A percentile compares a stretch with the other conserved stretches of the same genome.
phyloP scores from a whole-genome alignment of 2,113 vertebrate genomes.

The Cygnus atratus region DNA sequence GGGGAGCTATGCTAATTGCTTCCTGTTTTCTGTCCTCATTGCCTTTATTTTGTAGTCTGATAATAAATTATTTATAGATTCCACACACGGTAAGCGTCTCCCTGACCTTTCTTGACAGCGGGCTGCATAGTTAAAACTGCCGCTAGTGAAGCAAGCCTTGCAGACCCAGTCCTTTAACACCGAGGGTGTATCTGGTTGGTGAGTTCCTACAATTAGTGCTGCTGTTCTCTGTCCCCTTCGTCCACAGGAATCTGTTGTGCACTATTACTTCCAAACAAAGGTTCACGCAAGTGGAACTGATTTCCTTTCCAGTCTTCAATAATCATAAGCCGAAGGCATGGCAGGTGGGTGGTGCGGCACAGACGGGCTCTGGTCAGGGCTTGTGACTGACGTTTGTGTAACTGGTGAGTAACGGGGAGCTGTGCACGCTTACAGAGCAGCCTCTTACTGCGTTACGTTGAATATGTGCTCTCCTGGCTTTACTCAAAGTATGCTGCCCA shows the following conservation, averaged over 20 bases:
- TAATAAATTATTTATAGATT: neutral
- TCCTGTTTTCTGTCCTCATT: neutral
- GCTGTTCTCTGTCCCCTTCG: neutral
- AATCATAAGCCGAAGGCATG: neutral
- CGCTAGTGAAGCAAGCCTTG: neutral
- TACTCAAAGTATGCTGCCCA: neutral
- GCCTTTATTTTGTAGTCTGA: neutral
- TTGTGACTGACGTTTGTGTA: neutral
- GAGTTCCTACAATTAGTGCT: slow-evolving; percentile 2
- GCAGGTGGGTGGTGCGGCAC: neutral
- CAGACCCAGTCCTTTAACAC: neutral
- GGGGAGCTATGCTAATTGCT: neutral
- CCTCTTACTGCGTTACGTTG: neutral
- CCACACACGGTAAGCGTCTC: neutral
- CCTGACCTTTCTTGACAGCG: neutral
- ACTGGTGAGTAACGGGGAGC: neutral
- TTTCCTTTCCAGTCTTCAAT: neutral
- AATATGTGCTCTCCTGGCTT: neutral
- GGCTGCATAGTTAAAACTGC: neutral
- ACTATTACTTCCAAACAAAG: slow-evolving; percentile 1
- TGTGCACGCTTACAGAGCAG: neutral
- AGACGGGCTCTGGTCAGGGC: neutral
- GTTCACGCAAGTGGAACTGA: neutral
- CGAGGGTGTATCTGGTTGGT: neutral
- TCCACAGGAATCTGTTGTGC: slow-evolving; percentile 12